phyloP scores from a whole-genome alignment of 2,888 invertebrate genomes.

The Sphaeridia pumilis region DNA sequence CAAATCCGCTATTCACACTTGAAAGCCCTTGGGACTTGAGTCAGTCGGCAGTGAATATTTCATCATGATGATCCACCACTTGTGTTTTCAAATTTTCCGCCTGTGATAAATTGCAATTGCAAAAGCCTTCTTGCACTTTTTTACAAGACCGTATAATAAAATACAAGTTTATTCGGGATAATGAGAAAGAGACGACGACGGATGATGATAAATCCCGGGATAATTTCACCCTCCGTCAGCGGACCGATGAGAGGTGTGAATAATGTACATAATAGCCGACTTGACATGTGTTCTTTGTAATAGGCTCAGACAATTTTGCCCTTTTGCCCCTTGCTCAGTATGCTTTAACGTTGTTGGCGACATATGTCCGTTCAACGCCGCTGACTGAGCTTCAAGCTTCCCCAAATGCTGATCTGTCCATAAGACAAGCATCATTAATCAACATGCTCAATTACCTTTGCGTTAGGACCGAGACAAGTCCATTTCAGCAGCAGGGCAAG shows the following conservation, averaged over 20 bases:
- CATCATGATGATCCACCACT: background rate
- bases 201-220: slow-evolving; percentile 5
- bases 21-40: too few relatives aligned
- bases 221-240: slow-evolving; percentile 15
- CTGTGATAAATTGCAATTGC: too few relatives aligned
- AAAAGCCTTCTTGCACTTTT: background rate
- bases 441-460: background rate
- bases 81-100: background rate
- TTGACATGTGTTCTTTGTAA: slow-evolving; percentile 14
- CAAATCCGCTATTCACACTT: too few relatives aligned
- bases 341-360: too few relatives aligned
- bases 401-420: too few relatives aligned
- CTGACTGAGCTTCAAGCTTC: too few relatives aligned
- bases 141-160: background rate
- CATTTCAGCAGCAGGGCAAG: background rate
- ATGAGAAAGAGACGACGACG: background rate
- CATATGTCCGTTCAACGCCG: too few relatives aligned
- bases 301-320: too few relatives aligned
- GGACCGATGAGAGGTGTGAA: slow-evolving; percentile 19
- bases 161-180: background rate
- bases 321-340: too few relatives aligned
- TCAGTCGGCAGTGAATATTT: slow-evolving; percentile 3
- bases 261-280: slow-evolving; percentile 14
- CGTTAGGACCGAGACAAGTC: background rate
- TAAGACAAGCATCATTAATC: background rate